A percentile compares a stretch with the other conserved stretches of the same genome.
These are phyloP conservation scores for Limnephilus lunatus DNA, from an alignment of 2,888 invertebrate species.

Conservation along the genomic window DNA sequence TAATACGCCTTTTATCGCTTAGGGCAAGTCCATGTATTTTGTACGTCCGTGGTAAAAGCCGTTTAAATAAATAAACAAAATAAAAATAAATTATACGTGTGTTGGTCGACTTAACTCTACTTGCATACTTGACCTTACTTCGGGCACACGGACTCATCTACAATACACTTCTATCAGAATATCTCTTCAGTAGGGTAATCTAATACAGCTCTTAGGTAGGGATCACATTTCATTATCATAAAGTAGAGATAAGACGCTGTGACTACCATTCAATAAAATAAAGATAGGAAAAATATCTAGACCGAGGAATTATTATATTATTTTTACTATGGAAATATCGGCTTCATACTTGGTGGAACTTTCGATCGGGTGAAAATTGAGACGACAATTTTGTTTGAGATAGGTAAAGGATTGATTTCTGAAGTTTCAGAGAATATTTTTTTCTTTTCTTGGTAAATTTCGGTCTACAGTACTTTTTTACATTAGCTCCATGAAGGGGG, in stretches of 20 bases:
- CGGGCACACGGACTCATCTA: background rate
- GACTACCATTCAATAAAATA: background rate
- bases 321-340: background rate
- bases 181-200: background rate
- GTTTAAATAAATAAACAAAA: too few relatives aligned
- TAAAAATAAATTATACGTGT: too few relatives aligned
- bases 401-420: background rate
- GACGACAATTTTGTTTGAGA: background rate
- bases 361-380: background rate
- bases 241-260: background rate
- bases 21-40: too few relatives aligned
- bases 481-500: too few relatives aligned
- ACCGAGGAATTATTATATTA: background rate
- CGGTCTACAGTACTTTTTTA: too few relatives aligned
- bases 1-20: too few relatives aligned
- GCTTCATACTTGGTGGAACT: background rate
- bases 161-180: background rate
- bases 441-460: too few relatives aligned
- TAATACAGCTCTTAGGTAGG: background rate
- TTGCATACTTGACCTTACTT: background rate
- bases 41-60: too few relatives aligned
- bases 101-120: too few relatives aligned
- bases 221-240: slow-evolving; percentile 28
- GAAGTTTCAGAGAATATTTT: background rate
- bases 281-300: background rate